phyloP scores from a whole-genome alignment of 2,888 invertebrate genomes.

The Philereme vetulata region DNA sequence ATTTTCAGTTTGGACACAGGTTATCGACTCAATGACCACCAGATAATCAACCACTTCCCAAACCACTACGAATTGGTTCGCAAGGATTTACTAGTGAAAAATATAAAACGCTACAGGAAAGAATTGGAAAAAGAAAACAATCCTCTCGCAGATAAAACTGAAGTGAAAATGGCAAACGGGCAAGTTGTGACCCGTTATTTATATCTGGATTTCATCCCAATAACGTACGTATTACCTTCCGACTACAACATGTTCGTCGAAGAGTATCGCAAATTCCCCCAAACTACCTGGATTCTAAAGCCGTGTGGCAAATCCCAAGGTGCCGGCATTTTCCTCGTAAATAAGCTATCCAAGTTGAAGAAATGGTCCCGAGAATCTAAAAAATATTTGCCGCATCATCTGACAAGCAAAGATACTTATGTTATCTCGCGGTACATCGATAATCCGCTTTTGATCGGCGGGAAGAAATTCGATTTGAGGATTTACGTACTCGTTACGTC shows the following conservation, averaged over 20 bases:
- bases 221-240: slow-evolving; percentile 96
- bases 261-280: slow-evolving; percentile 95
- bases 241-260: slow-evolving; percentile 98
- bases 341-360: slow-evolving; percentile 95
- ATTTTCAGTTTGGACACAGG: slow-evolving; percentile 86
- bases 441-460: slow-evolving; percentile 95
- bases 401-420: slow-evolving; percentile 91
- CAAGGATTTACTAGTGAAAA: slow-evolving; percentile 97
- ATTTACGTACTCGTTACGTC: slow-evolving; percentile 96
- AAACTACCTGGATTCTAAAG: slow-evolving; percentile 98
- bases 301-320: slow-evolving; percentile 97
- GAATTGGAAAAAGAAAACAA: slow-evolving; percentile 95
- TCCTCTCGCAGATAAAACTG: slow-evolving; percentile 89
- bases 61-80: slow-evolving; percentile 97
- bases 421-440: slow-evolving; percentile 97
- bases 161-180: slow-evolving; percentile 77
- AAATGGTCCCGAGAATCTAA: slow-evolving; percentile 94
- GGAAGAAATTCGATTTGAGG: slow-evolving; percentile 96
- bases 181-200: slow-evolving; percentile 87
- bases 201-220: slow-evolving; percentile 94
- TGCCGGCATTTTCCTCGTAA: slow-evolving; percentile 96
- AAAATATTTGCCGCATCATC: slow-evolving; percentile 91
- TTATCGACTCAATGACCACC: slow-evolving; percentile 87
- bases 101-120: slow-evolving; percentile 95
- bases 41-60: slow-evolving; percentile 97